Conservation (phyloP, 2,797 vertebrate species). For the Gambusia yucatana region DNA sequence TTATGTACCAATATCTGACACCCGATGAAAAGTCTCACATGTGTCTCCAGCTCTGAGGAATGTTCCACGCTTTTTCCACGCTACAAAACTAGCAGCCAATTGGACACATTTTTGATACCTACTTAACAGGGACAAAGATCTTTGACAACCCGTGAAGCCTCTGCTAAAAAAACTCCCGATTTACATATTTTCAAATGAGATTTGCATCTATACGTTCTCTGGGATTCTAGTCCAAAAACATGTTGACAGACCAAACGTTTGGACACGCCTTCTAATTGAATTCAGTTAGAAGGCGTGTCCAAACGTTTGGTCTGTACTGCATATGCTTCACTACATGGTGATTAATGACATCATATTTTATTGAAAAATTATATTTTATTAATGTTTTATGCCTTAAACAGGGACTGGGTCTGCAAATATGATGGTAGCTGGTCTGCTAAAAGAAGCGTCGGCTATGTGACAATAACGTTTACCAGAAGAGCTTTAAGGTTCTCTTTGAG, state of each 20-base stretch:
- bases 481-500: neutral
- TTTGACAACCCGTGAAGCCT: neutral
- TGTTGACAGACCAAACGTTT: neutral
- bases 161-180: neutral
- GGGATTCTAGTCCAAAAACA: neutral
- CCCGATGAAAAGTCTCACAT: neutral
- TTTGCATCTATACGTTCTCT: neutral
- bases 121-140: neutral
- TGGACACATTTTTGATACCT: neutral
- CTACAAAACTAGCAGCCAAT: neutral
- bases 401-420: neutral
- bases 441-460: neutral
- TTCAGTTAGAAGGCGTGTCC: too few species aligned
- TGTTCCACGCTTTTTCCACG: neutral
- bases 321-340: neutral
- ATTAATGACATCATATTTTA: neutral
- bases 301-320: too few species aligned
- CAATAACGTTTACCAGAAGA: neutral
- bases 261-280: too few species aligned
- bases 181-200: neutral
- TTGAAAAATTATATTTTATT: neutral
- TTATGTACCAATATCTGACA: neutral
- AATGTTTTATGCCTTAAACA: neutral
- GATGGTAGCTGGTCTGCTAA: neutral
- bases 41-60: neutral